Percentiles rank a stretch among this genome's conserved stretches.
Conservation (phyloP, 30 jellyfish, hydroid and myxozoan species). For the Nemopilema nomurai region DNA sequence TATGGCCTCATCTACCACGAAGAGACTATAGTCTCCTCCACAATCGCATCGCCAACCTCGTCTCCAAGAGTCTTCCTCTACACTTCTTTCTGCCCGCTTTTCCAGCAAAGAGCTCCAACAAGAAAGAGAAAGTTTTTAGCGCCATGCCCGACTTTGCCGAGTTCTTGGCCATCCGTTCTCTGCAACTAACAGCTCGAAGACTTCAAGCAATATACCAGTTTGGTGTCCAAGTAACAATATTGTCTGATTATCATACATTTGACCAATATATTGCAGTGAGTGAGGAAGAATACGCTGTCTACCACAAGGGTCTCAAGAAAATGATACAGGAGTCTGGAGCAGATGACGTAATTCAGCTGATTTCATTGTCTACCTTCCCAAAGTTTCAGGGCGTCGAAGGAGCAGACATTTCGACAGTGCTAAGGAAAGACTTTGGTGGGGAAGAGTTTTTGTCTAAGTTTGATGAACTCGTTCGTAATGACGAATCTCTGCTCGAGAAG, state of each 20-base stretch:
- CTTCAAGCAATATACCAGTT: slow-evolving; percentile 48
- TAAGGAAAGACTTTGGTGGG: slow-evolving; percentile 38
- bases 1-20: slow-evolving; percentile 1
- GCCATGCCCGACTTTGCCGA: slow-evolving; percentile 44
- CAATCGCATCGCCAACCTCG: slow-evolving; percentile 11
- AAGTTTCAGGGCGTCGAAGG: slow-evolving; percentile 23
- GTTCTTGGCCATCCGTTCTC: slow-evolving; percentile 29
- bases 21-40: slow-evolving; percentile 22
- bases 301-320: slow-evolving; percentile 26
- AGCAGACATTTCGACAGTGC: slow-evolving; percentile 1
- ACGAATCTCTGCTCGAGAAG: slow-evolving; percentile 17
- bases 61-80: slow-evolving; percentile 9
- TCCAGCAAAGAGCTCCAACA: slow-evolving; percentile 56
- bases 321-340: slow-evolving; percentile 49
- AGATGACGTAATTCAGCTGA: slow-evolving; percentile 47
- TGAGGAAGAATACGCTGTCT: slow-evolving; percentile 36
- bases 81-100: slow-evolving; percentile 60
- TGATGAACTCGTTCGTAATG: slow-evolving; percentile 5
- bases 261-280: slow-evolving; percentile 50
- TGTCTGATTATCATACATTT: slow-evolving; percentile 66
- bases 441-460: background rate
- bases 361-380: slow-evolving; percentile 36
- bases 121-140: slow-evolving; percentile 38
- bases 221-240: slow-evolving; percentile 43
- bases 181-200: slow-evolving; percentile 43